Conservation (phyloP, 1,140 invertebrate genomes). For the Drosophila oshimai region DNA sequence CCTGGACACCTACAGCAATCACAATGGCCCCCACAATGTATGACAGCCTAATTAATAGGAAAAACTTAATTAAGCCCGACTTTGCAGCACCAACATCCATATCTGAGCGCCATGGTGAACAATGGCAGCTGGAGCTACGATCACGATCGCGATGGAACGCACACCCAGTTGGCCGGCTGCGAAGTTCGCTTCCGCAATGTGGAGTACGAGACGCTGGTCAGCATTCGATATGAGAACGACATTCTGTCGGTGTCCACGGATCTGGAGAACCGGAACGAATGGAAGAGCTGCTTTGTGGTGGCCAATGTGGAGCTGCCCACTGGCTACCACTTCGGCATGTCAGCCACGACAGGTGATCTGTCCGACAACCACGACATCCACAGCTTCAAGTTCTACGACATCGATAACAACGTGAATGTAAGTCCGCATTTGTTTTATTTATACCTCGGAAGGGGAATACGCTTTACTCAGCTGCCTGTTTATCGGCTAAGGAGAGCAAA, state of each 20-base stretch:
- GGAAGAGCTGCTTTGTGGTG: slow-evolving; percentile 97
- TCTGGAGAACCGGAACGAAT: slow-evolving; percentile 94
- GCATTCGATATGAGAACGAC: slow-evolving; percentile 96
- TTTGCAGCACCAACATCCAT: slow-evolving; percentile 97
- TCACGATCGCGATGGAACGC: slow-evolving; percentile 98
- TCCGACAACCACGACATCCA: slow-evolving; percentile 98
- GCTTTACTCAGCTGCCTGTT: background rate
- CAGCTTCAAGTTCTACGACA: slow-evolving; percentile 94
- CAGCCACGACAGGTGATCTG: slow-evolving; percentile 98
- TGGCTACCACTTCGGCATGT: slow-evolving; percentile 96
- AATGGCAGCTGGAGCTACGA: slow-evolving; percentile 98
- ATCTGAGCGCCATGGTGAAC: slow-evolving; percentile 99
- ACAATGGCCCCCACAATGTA: slow-evolving; percentile 99
- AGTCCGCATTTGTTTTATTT: slow-evolving; percentile 48
- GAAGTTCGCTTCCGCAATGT: slow-evolving; percentile 97
- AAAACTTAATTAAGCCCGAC: slow-evolving; percentile 13
- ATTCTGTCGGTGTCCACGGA: slow-evolving; percentile 94
- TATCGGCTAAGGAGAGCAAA: background rate
- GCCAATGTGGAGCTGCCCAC: slow-evolving; percentile 95
- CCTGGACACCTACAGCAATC: slow-evolving; percentile 99
- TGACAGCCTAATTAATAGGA: slow-evolving; percentile 58
- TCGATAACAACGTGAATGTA: slow-evolving; percentile 90
- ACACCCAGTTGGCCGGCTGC: slow-evolving; percentile 97
- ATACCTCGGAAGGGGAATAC: background rate
- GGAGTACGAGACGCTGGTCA: slow-evolving; percentile 94